phyloP scores from a whole-genome alignment of 2,113 vertebrate genomes.

The Ciconia stormi region DNA sequence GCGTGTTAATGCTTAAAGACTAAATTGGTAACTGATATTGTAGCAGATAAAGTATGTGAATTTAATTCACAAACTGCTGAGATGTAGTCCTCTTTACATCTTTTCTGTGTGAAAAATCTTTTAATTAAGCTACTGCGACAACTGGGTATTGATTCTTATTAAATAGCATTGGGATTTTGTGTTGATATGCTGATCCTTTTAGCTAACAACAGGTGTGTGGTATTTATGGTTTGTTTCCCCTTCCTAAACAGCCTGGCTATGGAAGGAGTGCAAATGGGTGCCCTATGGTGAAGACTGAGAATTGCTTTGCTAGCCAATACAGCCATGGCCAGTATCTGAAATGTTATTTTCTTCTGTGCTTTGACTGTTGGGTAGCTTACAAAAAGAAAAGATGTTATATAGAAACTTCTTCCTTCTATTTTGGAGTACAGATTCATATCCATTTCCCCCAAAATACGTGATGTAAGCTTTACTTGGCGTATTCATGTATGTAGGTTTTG shows the following conservation, averaged over 20 bases:
- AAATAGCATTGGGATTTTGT: background rate
- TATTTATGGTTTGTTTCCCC: background rate
- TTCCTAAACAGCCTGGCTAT: background rate
- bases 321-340: background rate
- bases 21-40: background rate
- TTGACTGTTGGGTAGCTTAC: background rate
- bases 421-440: background rate
- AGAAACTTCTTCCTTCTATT: background rate
- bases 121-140: background rate
- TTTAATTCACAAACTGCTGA: background rate
- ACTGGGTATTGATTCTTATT: background rate
- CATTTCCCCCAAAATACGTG: background rate
- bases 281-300: background rate
- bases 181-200: background rate
- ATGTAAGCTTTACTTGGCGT: background rate
- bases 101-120: background rate
- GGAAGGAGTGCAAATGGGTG: background rate
- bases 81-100: background rate
- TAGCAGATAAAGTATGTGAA: background rate
- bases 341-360: background rate
- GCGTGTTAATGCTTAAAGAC: background rate
- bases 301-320: background rate
- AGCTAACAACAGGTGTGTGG: background rate
- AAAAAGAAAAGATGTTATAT: background rate
- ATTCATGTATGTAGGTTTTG: background rate